A percentile compares a stretch with the other conserved stretches of the same genome.
These are phyloP conservation scores for Limenitis camilla DNA, from an alignment of 2,888 invertebrate genomes.

Conservation along the genomic window DNA sequence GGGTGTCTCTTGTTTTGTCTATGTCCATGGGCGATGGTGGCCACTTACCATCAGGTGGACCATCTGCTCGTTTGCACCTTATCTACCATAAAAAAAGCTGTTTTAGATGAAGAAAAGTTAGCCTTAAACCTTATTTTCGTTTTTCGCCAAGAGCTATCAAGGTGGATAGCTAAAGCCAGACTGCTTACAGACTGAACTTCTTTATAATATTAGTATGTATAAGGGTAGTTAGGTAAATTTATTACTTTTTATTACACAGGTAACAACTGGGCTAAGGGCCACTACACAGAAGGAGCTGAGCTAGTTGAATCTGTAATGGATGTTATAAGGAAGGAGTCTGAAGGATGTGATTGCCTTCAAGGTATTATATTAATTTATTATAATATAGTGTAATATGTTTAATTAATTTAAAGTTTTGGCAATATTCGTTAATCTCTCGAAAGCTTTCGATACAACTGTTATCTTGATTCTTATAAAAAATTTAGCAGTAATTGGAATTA, in stretches of 20 bases:
- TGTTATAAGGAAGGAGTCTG: slow-evolving; percentile 79
- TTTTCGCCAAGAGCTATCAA: too few relatives aligned
- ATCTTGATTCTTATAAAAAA: too few relatives aligned
- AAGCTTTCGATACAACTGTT: too few relatives aligned
- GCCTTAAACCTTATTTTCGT: too few relatives aligned
- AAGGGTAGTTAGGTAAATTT: slow-evolving; percentile 1
- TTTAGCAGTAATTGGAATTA: too few relatives aligned
- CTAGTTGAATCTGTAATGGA: slow-evolving; percentile 80
- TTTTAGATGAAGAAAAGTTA: neutral
- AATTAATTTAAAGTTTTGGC: too few relatives aligned
- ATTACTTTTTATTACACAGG: slow-evolving; percentile 29
- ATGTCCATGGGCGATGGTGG: too few relatives aligned
- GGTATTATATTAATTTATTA: slow-evolving; percentile 49
- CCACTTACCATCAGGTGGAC: too few relatives aligned
- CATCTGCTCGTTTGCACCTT: slow-evolving; percentile 79
- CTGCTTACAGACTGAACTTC: neutral
- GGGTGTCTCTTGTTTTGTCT: too few relatives aligned
- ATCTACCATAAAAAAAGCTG: slow-evolving; percentile 88
- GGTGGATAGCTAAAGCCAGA: neutral
- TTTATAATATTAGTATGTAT: neutral
- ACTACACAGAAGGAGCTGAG: slow-evolving; percentile 85
- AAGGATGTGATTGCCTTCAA: slow-evolving; percentile 84
- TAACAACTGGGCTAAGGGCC: slow-evolving; percentile 77
- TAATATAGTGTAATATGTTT: too few relatives aligned
- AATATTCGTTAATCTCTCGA: too few relatives aligned